A percentile compares a stretch with the other conserved stretches of the same genome.
Conservation (phyloP, 2,113 vertebrate species). For the Dromaius novaehollandiae region DNA sequence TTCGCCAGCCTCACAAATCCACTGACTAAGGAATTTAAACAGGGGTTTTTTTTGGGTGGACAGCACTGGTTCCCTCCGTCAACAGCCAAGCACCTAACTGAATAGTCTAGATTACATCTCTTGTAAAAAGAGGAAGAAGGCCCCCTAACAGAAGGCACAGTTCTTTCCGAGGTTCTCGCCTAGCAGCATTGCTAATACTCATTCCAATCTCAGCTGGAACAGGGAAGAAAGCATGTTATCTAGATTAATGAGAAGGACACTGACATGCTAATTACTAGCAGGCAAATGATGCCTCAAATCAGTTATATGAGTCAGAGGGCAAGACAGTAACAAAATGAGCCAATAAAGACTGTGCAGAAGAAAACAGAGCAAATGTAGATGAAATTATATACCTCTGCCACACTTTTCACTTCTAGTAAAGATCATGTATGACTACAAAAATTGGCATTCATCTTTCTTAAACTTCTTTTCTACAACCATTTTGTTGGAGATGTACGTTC, state of each 20-base stretch:
- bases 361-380: not conserved
- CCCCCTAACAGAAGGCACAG: not conserved
- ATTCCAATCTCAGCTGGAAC: not conserved
- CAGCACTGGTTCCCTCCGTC: not conserved
- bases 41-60: not conserved
- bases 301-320: not conserved
- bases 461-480: not conserved
- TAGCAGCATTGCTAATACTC: not conserved
- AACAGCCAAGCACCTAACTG: not conserved
- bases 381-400: not conserved
- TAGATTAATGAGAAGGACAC: not conserved
- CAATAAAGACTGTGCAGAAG: not conserved
- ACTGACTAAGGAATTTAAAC: not conserved
- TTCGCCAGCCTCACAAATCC: not conserved
- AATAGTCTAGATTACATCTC: not conserved
- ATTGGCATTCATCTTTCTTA: not conserved
- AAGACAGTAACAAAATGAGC: not conserved
- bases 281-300: not conserved
- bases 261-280: not conserved
- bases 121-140: not conserved
- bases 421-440: not conserved
- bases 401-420: not conserved
- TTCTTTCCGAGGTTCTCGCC: not conserved
- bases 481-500: not conserved
- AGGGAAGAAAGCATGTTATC: not conserved